Evolutionary conservation across 23 tunicate species (phyloP).

Genomic region (Halocynthia roretzi): DNA sequence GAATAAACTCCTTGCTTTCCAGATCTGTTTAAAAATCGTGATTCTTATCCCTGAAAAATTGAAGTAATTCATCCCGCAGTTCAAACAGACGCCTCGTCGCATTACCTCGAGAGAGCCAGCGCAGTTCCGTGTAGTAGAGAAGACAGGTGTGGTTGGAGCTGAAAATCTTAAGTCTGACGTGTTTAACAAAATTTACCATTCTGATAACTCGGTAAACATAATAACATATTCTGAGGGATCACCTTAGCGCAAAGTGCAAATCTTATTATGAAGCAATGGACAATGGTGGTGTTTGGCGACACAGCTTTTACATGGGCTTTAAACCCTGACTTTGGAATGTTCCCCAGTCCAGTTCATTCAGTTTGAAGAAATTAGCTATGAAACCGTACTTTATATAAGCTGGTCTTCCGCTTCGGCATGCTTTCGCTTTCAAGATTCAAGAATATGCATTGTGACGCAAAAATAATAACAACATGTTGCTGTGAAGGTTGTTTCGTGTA

Average conservation of each 20-base stretch:
- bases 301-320: constrained; percentile 58
- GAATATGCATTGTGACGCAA: too few species aligned
- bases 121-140: constrained; percentile 37
- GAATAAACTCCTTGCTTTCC: constrained; percentile 50
- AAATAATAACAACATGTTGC: too few species aligned
- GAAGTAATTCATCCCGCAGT: constrained; percentile 58
- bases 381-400: too few species aligned
- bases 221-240: constrained; percentile 41
- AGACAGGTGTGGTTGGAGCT: constrained; percentile 53
- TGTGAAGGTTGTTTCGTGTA: too few species aligned
- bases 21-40: constrained; percentile 42
- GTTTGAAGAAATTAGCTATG: constrained; percentile 35
- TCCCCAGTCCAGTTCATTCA: constrained; percentile 57
- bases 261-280: constrained; percentile 48
- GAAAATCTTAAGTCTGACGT: too few species aligned
- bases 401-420: too few species aligned
- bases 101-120: constrained; percentile 64
- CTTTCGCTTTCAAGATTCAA: too few species aligned
- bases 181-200: constrained; percentile 52
- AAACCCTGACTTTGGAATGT: constrained; percentile 49
- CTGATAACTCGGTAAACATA: constrained; percentile 47
- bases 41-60: constrained; percentile 33
- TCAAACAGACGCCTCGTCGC: constrained; percentile 60
- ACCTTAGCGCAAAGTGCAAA: constrained; percentile 49
- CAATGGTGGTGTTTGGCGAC: constrained; percentile 41